phyloP scores from a whole-genome alignment of 2,113 vertebrate genomes.

The Ibidorhyncha struthersii region DNA sequence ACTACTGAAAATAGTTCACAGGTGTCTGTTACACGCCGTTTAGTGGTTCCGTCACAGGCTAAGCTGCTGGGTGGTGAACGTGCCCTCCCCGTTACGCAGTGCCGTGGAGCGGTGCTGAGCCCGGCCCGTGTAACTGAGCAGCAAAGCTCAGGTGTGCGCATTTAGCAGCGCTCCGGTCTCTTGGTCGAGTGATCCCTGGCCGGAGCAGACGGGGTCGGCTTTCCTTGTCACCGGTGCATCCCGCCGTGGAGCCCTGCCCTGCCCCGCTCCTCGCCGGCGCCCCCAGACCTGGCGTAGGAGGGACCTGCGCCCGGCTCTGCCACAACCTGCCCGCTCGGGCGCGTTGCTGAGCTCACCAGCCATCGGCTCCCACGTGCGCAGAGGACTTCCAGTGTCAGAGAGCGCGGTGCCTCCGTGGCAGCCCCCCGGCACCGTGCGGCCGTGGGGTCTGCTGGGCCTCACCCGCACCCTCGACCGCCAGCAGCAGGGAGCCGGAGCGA shows the following conservation, averaged over 20 bases:
- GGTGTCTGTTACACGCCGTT: too few species aligned
- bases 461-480: neutral
- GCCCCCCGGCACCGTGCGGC: neutral
- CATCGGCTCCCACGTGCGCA: too few species aligned
- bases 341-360: neutral
- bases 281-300: neutral
- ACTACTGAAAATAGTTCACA: neutral
- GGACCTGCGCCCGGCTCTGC: neutral
- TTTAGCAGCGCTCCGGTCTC: neutral
- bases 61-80: neutral
- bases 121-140: too few species aligned
- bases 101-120: neutral
- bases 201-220: neutral
- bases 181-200: neutral
- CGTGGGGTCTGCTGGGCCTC: accelerated
- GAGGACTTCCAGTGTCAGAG: neutral
- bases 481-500: neutral
- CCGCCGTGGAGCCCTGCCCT: neutral
- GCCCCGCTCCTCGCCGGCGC: neutral
- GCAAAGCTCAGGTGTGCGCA: neutral
- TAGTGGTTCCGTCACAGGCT: neutral
- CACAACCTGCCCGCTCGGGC: neutral
- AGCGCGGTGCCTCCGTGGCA: too few species aligned
- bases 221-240: neutral
- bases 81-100: neutral